A percentile compares a stretch with the other conserved stretches of the same genome.
Conservation (phyloP, 2,113 vertebrate species). For the Alligator mississippiensis region DNA sequence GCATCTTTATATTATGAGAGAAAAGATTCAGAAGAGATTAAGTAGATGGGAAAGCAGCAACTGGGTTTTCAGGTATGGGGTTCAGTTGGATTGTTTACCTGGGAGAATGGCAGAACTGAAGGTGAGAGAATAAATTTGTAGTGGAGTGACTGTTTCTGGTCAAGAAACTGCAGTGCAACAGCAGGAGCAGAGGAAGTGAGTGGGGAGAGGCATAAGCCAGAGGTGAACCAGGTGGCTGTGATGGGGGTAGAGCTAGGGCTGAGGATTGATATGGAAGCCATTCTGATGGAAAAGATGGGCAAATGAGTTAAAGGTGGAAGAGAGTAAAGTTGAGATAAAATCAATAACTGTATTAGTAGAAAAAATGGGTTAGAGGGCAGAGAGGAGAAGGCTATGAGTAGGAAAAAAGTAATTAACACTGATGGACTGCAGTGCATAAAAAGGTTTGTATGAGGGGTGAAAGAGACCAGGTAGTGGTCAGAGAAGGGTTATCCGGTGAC, state of each 20-base stretch:
- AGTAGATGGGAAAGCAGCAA: slow-evolving; percentile 16
- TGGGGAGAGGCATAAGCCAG: background rate
- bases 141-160: background rate
- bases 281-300: background rate
- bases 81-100: background rate
- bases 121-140: background rate
- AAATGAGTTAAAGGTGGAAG: background rate
- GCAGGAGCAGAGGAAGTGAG: background rate
- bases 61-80: background rate
- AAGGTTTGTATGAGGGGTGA: background rate
- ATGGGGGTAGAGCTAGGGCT: background rate
- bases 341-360: background rate
- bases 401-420: background rate
- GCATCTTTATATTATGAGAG: background rate
- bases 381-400: background rate
- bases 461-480: background rate
- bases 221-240: background rate
- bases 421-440: background rate
- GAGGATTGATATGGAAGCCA: background rate
- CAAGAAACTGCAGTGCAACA: background rate
- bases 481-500: too few relatives aligned
- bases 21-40: slow-evolving; percentile 17
- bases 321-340: background rate
- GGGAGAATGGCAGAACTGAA: background rate
- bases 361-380: background rate